Evolutionary conservation across 2,888 invertebrate species (phyloP), one percentile per base, ranked within the genome.

Genomic region (Seira musarum): DNA sequence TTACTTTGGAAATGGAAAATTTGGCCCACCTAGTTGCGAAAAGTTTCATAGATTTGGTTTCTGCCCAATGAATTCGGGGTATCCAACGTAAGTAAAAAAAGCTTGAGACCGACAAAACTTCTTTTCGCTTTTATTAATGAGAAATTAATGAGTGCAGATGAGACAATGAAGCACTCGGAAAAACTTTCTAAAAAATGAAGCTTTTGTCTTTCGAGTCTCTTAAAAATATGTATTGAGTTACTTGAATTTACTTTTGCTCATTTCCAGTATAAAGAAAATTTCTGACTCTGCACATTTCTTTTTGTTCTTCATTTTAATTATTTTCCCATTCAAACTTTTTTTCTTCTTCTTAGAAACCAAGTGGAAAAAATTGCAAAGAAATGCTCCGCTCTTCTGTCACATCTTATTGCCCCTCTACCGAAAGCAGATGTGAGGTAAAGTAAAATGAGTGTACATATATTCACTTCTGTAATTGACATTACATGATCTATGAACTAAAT

Each of bases 381-480:
- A 70, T 87, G 86, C 68, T 85, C 84, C 6, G 84, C 85, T 61
- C 82, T 87, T 17, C 61, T 87, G 63, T 84, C 86, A n/a, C 86
- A 87, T 46, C 77, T 87, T 73, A 85, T 87, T 22, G 85, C 86
- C 35, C 86, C 86, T 15, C 66, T 85, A n/a, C 85, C 85, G 17
- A 85, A 84, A 63, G 82, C 85, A 67, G 86, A 86, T 82, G 85
- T 85, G 66, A 30, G 30, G 30, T n/a, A n/a, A n/a, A n/a, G n/a
- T n/a, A n/a, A n/a, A n/a, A n/a, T n/a, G n/a, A 76, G 83, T n/a
- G n/a, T n/a, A n/a, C n/a, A n/a, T n/a, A n/a, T n/a, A n/a, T n/a
- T n/a, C n/a, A n/a, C n/a, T n/a, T n/a, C n/a, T n/a, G n/a, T n/a
- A n/a, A n/a, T n/a, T n/a, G n/a, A n/a, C n/a, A n/a, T n/a, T n/a